These are phyloP conservation scores for Cerceris ruficornis DNA, from an alignment of 2,888 invertebrate species.

Conservation along the genomic window DNA sequence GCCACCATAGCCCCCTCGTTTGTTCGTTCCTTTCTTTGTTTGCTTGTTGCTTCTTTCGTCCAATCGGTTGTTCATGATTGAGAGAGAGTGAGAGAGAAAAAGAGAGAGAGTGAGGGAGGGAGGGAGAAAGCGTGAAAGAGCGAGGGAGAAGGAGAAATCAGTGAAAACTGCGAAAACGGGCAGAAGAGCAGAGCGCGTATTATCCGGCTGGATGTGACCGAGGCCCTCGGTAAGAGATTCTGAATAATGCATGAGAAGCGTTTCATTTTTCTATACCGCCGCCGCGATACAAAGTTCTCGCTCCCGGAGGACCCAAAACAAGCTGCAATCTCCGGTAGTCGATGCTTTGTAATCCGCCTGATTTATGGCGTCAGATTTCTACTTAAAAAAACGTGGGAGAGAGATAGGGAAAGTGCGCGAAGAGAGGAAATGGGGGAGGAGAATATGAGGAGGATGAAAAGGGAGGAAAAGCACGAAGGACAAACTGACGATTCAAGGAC, in stretches of 20 bases:
- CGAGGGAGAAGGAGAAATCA: conserved; percentile 56
- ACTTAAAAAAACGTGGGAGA: conserved; percentile 10
- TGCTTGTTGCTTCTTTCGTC: no score
- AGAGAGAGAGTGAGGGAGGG: not conserved
- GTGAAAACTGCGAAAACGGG: conserved; percentile 16
- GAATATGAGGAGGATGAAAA: not conserved
- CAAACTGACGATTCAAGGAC: not conserved
- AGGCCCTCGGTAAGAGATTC: conserved; percentile 40
- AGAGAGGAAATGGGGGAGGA: not conserved
- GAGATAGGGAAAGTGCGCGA: conserved; percentile 1
- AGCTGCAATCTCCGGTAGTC: conserved; percentile 68
- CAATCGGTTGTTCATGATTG: not conserved
- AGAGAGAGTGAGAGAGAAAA: not conserved
- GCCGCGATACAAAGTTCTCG: conserved; percentile 63
- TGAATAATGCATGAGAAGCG: conserved; percentile 71
- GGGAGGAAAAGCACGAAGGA: not conserved
- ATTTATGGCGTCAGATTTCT: conserved; percentile 72
- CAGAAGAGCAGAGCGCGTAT: conserved; percentile 32
- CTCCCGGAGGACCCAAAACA: conserved; percentile 67
- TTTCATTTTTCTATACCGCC: conserved; percentile 68
- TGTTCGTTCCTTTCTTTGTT: no score
- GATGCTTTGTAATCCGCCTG: conserved; percentile 67
- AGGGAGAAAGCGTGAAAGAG: conserved; percentile 36
- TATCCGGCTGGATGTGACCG: conserved; percentile 37
- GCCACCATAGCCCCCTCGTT: no score